Evolutionary conservation across 2,888 invertebrate genomes (phyloP), one percentile per base, ranked within the genome.

Genomic region (Scaptomyza cyrtandrae): DNA sequence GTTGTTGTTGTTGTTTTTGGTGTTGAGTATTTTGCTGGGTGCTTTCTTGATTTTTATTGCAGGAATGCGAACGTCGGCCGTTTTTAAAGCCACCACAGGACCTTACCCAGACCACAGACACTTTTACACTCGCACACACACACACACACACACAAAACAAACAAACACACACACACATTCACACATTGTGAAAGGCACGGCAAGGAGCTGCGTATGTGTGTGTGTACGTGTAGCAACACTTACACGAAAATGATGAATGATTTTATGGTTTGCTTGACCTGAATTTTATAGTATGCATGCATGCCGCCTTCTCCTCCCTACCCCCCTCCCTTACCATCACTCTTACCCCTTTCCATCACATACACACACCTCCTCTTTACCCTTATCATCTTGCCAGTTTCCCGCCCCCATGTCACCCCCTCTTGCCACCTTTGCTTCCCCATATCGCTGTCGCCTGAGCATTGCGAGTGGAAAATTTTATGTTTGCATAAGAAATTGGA

Each of bases 401-500:
- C 27, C 31, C n/a, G 33, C 41, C 29, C 55, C 29, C 55, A 24
- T 24, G 24, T 24, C 24, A 24, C 0, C 5, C 5, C 5, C 24
- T 24, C 6, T 39, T 14, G 14, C 33, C 9, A 33, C 33, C 10
- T 27, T 27, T 37, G 27, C 57, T 45, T 39, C 37, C 58, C 60
- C 61, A 62, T 84, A 71, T 59, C 52, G 75, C 71, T 81, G 82
- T 61, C 66, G 68, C 71, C 80, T 76, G 75, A 75, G 75, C 81
- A 86, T 86, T 86, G 78, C 78, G 79, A 90, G 85, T 85, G 78
- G 82, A 82, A 86, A 86, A 89, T 90, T 89, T 90, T 88, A 90
- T 90, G 90, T 90, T 90, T 90, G 88, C 90, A 88, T 89, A 88
- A 90, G 91, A 90, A 90, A 90, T 90, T 90, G 90, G 90, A 90